Conservation (phyloP, 1,140 invertebrate genomes). For the Drosophila kepulauana region DNA sequence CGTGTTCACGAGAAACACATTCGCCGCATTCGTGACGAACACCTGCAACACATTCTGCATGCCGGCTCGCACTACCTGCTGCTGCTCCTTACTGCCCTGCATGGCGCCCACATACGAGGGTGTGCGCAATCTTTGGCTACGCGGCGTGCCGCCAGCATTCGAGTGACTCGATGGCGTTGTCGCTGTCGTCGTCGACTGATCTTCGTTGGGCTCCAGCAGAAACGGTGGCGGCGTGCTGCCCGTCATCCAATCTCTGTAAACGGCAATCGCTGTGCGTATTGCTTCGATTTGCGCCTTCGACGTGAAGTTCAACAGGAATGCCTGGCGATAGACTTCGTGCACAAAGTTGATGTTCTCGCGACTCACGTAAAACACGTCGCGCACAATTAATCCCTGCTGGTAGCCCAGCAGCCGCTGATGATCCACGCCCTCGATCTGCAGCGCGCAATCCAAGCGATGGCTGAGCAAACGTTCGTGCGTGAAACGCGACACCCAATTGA, state of each 20-base stretch:
- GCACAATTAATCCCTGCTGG: slow-evolving; percentile 88
- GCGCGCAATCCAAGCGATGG: slow-evolving; percentile 84
- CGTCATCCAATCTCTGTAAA: slow-evolving; percentile 98
- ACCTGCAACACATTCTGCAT: slow-evolving; percentile 96
- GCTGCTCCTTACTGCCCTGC: slow-evolving; percentile 89
- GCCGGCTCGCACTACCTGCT: slow-evolving; percentile 91
- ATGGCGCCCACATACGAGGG: slow-evolving; percentile 94
- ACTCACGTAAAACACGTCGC: slow-evolving; percentile 94
- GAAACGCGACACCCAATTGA: slow-evolving; percentile 95
- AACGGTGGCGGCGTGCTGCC: slow-evolving; percentile 93
- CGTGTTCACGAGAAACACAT: slow-evolving; percentile 94
- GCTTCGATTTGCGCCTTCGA: slow-evolving; percentile 90
- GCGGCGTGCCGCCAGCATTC: slow-evolving; percentile 68
- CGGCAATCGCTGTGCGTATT: slow-evolving; percentile 94
- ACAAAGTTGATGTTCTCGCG: slow-evolving; percentile 98
- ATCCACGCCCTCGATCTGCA: slow-evolving; percentile 84
- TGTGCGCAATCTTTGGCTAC: slow-evolving; percentile 89
- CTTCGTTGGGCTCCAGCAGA: slow-evolving; percentile 92
- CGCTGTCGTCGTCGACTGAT: slow-evolving; percentile 49
- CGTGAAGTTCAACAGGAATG: slow-evolving; percentile 95
- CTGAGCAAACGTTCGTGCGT: slow-evolving; percentile 88
- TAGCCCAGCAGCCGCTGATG: slow-evolving; percentile 72
- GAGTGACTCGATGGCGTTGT: slow-evolving; percentile 28
- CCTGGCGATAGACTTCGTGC: slow-evolving; percentile 97
- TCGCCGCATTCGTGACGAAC: slow-evolving; percentile 97